Conservation (phyloP, 1,140 invertebrate genomes). For the Meloidogyne hapla region DNA sequence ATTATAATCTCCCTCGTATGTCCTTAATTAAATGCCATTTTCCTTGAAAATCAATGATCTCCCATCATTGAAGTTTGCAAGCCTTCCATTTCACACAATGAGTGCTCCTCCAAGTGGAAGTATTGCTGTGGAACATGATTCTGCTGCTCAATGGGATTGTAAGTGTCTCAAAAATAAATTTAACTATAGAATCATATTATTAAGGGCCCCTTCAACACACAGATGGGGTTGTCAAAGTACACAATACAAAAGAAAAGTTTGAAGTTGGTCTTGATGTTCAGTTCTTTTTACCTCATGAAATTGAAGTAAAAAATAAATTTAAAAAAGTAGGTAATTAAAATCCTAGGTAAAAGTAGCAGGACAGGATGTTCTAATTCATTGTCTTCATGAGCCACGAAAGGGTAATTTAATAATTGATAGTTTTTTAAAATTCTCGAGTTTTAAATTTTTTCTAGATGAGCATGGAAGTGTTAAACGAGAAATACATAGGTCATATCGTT, state of each 20-base stretch:
- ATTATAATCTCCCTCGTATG: too few relatives aligned
- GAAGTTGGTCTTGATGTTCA: constrained; percentile 62
- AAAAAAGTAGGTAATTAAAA: neutral
- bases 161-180: neutral
- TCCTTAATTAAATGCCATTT: neutral
- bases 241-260: constrained; percentile 59
- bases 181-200: constrained; percentile 13
- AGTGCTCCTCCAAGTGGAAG: neutral
- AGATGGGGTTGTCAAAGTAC: constrained; percentile 53
- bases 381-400: constrained; percentile 56
- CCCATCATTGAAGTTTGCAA: constrained; percentile 2
- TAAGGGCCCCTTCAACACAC: constrained; percentile 44
- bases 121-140: constrained; percentile 27
- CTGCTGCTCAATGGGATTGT: constrained; percentile 29
- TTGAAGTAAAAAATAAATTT: constrained; percentile 46
- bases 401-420: neutral
- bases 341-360: constrained; percentile 59
- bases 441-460: constrained; percentile 36
- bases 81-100: neutral
- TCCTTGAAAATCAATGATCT: constrained; percentile 3
- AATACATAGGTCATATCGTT: constrained; percentile 56
- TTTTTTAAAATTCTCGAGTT: neutral
- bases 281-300: constrained; percentile 61
- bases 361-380: constrained; percentile 58
- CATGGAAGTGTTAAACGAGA: constrained; percentile 59